phyloP scores from a whole-genome alignment of 1,140 invertebrate genomes.

The Leptonema lineaticorne region DNA sequence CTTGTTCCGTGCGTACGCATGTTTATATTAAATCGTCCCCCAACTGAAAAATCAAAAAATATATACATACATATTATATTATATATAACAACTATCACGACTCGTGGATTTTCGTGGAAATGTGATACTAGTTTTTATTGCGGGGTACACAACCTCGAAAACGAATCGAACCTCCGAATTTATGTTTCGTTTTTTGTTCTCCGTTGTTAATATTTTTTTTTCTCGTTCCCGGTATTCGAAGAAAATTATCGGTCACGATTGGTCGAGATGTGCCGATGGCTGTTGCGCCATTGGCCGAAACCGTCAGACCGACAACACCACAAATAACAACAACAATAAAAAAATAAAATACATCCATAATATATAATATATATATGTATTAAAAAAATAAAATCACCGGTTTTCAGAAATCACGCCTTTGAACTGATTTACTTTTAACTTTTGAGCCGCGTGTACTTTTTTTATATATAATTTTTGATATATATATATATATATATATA shows the following conservation, averaged over 20 bases:
- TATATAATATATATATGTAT: too few relatives aligned
- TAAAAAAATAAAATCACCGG: conserved; percentile 1
- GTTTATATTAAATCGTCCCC: too few relatives aligned
- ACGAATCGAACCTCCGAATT: background rate
- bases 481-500: too few relatives aligned
- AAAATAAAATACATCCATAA: too few relatives aligned
- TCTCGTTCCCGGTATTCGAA: background rate
- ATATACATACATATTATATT: too few relatives aligned
- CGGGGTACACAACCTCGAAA: too few relatives aligned
- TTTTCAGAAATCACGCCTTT: conserved; percentile 27
- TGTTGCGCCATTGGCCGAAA: background rate
- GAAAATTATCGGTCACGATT: conserved; percentile 5
- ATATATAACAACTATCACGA: too few relatives aligned
- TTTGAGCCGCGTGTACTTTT: background rate
- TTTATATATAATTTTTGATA: too few relatives aligned
- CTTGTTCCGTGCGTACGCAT: background rate
- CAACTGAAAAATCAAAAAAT: too few relatives aligned
- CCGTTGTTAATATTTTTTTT: background rate
- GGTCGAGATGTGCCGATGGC: conserved; percentile 10
- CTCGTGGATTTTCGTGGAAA: background rate
- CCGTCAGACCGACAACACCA: background rate
- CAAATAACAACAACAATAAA: background rate
- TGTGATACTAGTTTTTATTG: too few relatives aligned
- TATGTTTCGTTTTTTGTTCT: background rate
- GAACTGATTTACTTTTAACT: conserved; percentile 2